Conservation (phyloP, 1,140 invertebrate genomes). For the Mamestra configurata region DNA sequence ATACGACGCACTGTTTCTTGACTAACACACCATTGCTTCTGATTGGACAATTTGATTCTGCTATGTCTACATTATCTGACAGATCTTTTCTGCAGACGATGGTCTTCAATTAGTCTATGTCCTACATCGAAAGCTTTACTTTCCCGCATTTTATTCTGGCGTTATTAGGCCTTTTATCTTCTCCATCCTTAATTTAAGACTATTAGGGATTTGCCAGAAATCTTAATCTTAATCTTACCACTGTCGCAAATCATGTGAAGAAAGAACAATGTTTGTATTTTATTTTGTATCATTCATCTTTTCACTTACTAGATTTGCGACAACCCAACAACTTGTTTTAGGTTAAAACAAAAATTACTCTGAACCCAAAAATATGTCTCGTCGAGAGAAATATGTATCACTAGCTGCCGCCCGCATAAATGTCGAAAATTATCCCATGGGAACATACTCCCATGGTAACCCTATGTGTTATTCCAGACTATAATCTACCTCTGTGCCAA, state of each 20-base stretch:
- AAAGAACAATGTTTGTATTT: neutral
- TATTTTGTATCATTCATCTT: neutral
- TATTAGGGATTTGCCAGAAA: slow-evolving; percentile 13
- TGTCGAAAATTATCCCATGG: no score
- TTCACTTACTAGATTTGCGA: neutral
- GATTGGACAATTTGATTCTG: neutral
- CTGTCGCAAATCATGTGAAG: slow-evolving; percentile 1
- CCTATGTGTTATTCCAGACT: no score
- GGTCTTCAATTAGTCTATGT: neutral
- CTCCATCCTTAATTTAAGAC: slow-evolving; percentile 8
- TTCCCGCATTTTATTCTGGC: neutral
- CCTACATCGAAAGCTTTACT: neutral
- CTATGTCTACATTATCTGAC: neutral
- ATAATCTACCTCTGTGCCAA: no score
- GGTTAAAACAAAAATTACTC: no score
- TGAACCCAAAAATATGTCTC: no score
- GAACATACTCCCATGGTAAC: no score
- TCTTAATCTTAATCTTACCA: neutral
- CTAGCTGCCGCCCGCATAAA: no score
- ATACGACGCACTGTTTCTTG: neutral
- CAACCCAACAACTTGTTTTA: no score
- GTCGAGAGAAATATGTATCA: no score
- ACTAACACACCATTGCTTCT: neutral
- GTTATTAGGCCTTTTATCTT: slow-evolving; percentile 19
- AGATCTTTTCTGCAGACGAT: neutral